Percentiles rank a stretch among this genome's conserved stretches.
Evolutionary conservation across 2,797 vertebrate genomes (phyloP).

Genomic region (Enteromius thamalakanensis): DNA sequence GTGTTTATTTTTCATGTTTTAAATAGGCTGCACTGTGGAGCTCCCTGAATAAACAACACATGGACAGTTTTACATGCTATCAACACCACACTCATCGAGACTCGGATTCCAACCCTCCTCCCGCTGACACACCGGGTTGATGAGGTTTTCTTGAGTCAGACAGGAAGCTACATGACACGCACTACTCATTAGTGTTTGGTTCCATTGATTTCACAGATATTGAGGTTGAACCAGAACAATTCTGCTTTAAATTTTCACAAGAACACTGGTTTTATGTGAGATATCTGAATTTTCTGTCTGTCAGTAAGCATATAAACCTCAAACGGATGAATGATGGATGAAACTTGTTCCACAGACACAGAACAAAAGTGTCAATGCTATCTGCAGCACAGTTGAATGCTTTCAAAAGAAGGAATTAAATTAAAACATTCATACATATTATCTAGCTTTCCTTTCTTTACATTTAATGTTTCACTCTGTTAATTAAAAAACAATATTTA

Average conservation of each 20-base stretch:
- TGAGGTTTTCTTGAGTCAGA: conserved; percentile 36
- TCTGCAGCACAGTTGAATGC: neutral
- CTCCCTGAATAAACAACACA: conserved; percentile 17
- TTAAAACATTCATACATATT: neutral
- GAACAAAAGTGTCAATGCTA: neutral
- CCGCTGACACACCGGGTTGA: neutral
- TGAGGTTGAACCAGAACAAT: conserved; percentile 8
- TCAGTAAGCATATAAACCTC: neutral
- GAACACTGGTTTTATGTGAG: conserved; percentile 13
- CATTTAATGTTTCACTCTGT: neutral
- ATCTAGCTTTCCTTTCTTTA: neutral
- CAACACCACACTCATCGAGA: conserved; percentile 16
- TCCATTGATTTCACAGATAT: conserved; percentile 12
- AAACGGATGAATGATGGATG: conserved; percentile 36
- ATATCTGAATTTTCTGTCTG: neutral
- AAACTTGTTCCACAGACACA: conserved; percentile 27
- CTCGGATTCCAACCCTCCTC: neutral
- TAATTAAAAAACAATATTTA: neutral
- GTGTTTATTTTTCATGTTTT: conserved; percentile 22
- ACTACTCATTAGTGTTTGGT: neutral
- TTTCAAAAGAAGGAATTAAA: neutral
- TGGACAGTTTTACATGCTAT: conserved; percentile 2
- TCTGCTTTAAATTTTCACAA: neutral
- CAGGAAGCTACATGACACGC: conserved; percentile 19
- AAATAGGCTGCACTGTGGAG: neutral